Evolutionary conservation across 2,797 vertebrate genomes (phyloP).

Genomic region (Muscicapa striata): DNA sequence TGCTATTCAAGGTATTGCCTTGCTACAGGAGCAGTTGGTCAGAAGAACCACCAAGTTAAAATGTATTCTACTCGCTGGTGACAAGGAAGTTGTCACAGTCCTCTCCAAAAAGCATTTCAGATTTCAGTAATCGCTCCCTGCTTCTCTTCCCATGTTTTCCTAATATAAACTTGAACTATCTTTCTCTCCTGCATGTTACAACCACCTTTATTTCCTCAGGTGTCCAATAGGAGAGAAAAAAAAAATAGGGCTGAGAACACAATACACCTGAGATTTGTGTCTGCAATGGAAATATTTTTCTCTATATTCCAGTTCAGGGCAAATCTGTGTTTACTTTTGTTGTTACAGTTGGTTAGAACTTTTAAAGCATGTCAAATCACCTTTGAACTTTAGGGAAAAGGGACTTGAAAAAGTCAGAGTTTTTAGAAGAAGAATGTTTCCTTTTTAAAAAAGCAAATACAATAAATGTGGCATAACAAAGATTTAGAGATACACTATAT

Average conservation of each 20-base stretch:
- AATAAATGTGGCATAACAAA: not conserved
- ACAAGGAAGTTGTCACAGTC: not conserved
- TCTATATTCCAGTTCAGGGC: not conserved
- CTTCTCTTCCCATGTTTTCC: not conserved
- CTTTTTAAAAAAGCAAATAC: not conserved
- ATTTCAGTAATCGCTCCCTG: not conserved
- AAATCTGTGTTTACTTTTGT: not conserved
- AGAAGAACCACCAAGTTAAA: not conserved
- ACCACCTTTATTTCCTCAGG: not conserved
- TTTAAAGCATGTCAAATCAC: not conserved
- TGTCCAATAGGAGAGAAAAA: not conserved
- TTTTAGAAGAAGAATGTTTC: not conserved
- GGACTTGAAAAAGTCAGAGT: not conserved
- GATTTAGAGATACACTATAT: not conserved
- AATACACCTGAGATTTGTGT: not conserved
- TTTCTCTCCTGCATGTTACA: not conserved
- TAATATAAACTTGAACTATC: not conserved
- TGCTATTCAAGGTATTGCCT: not conserved
- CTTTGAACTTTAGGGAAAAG: not conserved
- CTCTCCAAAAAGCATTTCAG: not conserved
- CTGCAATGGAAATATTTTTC: not conserved
- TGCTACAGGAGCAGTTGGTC: not conserved
- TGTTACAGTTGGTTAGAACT: not conserved
- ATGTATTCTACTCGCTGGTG: not conserved
- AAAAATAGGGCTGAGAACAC: not conserved